Evolutionary conservation across 2,113 vertebrate genomes (phyloP).

Genomic region (Serinus canaria): DNA sequence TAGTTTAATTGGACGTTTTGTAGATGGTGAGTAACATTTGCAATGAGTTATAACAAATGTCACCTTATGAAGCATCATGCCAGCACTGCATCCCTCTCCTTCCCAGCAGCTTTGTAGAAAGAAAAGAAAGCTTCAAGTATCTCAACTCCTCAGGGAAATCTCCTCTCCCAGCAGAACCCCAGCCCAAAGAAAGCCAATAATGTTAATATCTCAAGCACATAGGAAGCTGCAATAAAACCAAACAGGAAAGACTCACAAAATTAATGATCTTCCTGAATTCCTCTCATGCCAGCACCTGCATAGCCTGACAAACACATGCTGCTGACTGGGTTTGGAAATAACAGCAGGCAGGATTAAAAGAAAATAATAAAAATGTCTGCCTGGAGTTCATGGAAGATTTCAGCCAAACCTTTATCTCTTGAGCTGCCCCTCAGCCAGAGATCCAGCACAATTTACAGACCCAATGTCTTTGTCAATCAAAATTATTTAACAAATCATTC

Average conservation of each 20-base stretch:
- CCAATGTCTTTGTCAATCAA: not conserved
- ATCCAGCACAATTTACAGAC: not conserved
- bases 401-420: not conserved
- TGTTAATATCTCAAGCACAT: not conserved
- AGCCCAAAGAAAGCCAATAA: not conserved
- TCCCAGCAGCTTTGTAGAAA: not conserved
- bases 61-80: conserved; percentile 14
- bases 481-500: not conserved
- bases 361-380: not conserved
- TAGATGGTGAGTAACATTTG: conserved; percentile 45
- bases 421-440: not conserved
- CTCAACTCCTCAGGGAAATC: not conserved
- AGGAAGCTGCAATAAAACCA: not conserved
- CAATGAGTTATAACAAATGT: conserved; percentile 52
- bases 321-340: not conserved
- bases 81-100: not conserved
- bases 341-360: not conserved
- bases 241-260: not conserved
- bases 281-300: not conserved
- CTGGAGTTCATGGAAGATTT: not conserved
- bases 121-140: not conserved
- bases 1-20: conserved; percentile 37
- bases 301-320: not conserved
- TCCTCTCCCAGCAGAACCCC: not conserved
- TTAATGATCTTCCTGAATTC: not conserved